Evolutionary conservation across 2,113 vertebrate species (phyloP), one percentile per base, ranked within the genome.

Genomic region (Muscicapa adusta): DNA sequence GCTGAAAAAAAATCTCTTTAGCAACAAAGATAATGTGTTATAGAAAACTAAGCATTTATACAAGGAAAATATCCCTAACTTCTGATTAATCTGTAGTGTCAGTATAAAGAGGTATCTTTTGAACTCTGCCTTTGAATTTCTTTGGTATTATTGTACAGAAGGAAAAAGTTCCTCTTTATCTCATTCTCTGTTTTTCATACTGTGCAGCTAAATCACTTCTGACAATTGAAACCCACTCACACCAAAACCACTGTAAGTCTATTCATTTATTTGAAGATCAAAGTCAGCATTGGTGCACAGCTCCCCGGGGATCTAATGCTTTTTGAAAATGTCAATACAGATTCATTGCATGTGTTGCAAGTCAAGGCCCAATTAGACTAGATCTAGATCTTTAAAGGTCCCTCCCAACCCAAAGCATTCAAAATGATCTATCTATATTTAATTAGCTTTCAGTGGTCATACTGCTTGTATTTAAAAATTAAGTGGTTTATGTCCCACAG

Each of bases 111-210:
- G 47, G 16, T 85, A 29, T 45, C 43, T 93, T 93, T 91, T 85
- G 89, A 89, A 72, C 58, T 82, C 28, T 43, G n/a, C 34, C 53
- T 89, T 89, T 91, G 77, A 73, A 70, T 91, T 95, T 85, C n/a
- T 12, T 57, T 82, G 31, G 23, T 31, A 70, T 6, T 42, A 24
- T 43, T 87, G 75, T 48, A 79, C 17, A 51, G 76, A 88, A 57
- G 58, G 50, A 38, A 76, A 77, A 91, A 42, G 29, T 60, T 93
- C 71, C 25, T 88, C 60, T 80, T 80, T 67, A 24, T 58, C 43
- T 93, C 33, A 26, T 84, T 36, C 26, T 70, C 12, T 10, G 8
- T 76, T 10, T 77, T 84, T 73, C 15, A 31, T 51, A 61, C 45
- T 50, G 36, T 47, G 36, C 57, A 75, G 70, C 77, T 89, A 68